Evolutionary conservation across 1,140 invertebrate species (phyloP), one percentile per base, ranked within the genome.

Genomic region (Drusus annulatus): DNA sequence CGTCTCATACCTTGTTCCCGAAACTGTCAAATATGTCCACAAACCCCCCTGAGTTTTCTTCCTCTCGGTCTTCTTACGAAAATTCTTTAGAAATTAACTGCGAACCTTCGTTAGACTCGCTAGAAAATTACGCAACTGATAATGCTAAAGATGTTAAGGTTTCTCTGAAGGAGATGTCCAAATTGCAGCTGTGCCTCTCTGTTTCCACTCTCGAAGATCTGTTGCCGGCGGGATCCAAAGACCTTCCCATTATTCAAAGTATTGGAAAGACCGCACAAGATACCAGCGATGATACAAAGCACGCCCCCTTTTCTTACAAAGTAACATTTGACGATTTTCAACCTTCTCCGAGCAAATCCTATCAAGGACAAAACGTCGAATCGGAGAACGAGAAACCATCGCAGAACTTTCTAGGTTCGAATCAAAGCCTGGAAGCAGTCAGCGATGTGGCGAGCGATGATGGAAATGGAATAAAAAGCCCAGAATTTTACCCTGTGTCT

Each of bases 321-420:
- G 25, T 71, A 21, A 65, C 45, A 5, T 21, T 75, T 19, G 71
- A 71, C 51, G 62, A 71, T 71, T 71, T 51, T 16, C 51, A 71
- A 52, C 15, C 21, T 19, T 19, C 45, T 54, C 45, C 19, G 19
- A 52, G 1, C 50, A 71, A 50, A 50, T 23, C 23, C 15, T 1
- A 65, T 65, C n/a, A 15, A n/a, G 62, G 19, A 65, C 62, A 65
- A 31, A 31, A 31, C n/a, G 4, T 60, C 15, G 56, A 17, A 60
- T 19, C n/a, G 16, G 36, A 45, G 10, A 45, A 45, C 13, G 36
- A 45, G 8, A 45, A 45, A 45, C 36, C 36, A 45, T 45, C 13
- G 1, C 36, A 45, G 13, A 13, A 45, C 36, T 45, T 45, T 8
- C 36, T 13, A 45, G 36, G 36, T 45, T 45, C 36, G 36, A 45